A percentile compares a stretch with the other conserved stretches of the same genome.
Evolutionary conservation across 2,888 invertebrate genomes (phyloP).

Genomic region (Helobdella robusta): DNA sequence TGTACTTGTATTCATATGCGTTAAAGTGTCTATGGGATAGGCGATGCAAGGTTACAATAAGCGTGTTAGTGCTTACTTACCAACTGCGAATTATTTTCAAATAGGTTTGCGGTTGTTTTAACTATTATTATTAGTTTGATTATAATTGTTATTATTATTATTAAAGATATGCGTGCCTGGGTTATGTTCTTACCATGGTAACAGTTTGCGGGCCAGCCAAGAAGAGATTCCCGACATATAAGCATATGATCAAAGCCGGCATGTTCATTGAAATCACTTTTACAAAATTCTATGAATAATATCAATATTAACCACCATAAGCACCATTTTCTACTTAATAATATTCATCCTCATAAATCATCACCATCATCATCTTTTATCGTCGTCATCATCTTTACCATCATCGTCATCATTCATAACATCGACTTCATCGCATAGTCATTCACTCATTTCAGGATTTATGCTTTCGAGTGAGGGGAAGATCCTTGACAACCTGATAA

Average conservation of each 20-base stretch:
- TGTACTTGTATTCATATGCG: too few relatives aligned
- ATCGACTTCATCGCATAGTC: background rate
- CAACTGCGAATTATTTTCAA: too few relatives aligned
- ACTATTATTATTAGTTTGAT: too few relatives aligned
- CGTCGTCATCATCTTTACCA: background rate
- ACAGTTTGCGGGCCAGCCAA: slow-evolving; percentile 59
- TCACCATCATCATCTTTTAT: background rate
- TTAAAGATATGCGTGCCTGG: slow-evolving; percentile 35
- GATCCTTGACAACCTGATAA: slow-evolving; percentile 57
- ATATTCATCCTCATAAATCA: background rate
- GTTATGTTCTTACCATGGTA: slow-evolving; percentile 55
- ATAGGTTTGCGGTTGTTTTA: too few relatives aligned
- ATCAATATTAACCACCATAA: background rate
- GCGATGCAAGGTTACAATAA: background rate
- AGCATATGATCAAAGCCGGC: slow-evolving; percentile 51
- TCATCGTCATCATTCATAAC: too few relatives aligned
- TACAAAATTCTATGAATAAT: background rate
- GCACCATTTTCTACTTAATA: background rate
- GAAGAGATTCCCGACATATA: slow-evolving; percentile 51
- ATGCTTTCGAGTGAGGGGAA: slow-evolving; percentile 56
- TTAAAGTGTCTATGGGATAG: too few relatives aligned
- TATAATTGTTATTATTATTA: too few relatives aligned
- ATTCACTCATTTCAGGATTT: slow-evolving; percentile 52
- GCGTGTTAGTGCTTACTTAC: background rate
- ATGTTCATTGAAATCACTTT: slow-evolving; percentile 19